Base-by-base conservation (phyloP, 2,797 vertebrate genomes). In the Acrossocheilus wenchowensis region DNA sequence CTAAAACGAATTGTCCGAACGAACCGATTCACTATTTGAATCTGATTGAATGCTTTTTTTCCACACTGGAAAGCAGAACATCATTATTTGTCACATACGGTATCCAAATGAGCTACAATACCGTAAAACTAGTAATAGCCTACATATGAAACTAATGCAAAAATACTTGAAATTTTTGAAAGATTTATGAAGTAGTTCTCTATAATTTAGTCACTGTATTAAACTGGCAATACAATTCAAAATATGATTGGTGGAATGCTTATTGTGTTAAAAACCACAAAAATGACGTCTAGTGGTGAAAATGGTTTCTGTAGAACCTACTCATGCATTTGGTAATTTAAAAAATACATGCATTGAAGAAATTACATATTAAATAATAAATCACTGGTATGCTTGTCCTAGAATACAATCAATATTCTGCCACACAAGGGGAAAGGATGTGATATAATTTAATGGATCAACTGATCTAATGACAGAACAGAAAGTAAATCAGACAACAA, bases 91-190 rank as follows among this genome's bases (percentile, higher is more conserved):
- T 77, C 50, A 39, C 75, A 23, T 41, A 78, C 36, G 54, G 14
- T 26, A 17, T 14, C 23, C 54, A 39, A 78, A 39, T 14, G 2
- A 23, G 5, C 1, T 57, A 78, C 23, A 62, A 9, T 62, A 78
- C 36, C 36, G 36, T 78, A 79, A 79, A 79, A 43, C 39, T 62
- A 19, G 36, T 41, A 79, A 62, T 41, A 79, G 39, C 23, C 23
- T 17, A 41, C 21, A 14, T 60, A 41, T n/a, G 23, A 45, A 26
- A n/a, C 41, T 7, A n/a, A 62, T 19, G 0, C 14, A 41, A n/a
- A 4, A 41, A 36, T 41, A 41, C 21, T 26, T 57, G 11, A 54
- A 1, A 5, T 26, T 26, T 26, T 26, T 26, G 30, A 6, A 21
- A 17, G 5, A 26, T 10, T 74, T 1, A n/a, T 11, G 34, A 39